Conservation (phyloP, 2,888 invertebrate genomes). For the Ditylenchus weischeri region DNA sequence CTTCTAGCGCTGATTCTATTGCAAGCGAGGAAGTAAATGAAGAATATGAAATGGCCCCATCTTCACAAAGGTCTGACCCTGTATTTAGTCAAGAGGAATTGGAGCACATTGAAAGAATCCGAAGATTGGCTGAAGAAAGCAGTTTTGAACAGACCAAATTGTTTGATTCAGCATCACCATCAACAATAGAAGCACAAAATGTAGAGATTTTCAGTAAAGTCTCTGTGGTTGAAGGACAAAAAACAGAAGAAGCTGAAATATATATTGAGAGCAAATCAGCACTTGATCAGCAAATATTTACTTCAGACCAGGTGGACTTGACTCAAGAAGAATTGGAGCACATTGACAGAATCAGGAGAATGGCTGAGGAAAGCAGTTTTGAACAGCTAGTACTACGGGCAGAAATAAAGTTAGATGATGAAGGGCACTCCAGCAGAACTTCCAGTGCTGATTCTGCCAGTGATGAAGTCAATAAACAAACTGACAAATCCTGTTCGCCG, state of each 20-base stretch:
- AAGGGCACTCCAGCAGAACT: background rate
- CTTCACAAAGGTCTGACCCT: too few species aligned
- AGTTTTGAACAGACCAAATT: background rate
- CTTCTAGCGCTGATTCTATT: background rate
- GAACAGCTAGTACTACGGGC: background rate
- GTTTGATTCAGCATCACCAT: too few species aligned
- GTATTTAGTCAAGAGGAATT: conserved; percentile 3
- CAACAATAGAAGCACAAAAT: too few species aligned
- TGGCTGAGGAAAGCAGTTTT: conserved; percentile 17
- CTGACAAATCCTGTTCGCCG: too few species aligned
- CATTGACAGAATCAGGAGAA: conserved; percentile 10
- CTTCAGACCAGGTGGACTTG: background rate
- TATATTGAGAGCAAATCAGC: too few species aligned
- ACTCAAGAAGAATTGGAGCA: conserved; percentile 10
- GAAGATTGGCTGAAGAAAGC: conserved; percentile 3
- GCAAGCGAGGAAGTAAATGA: background rate
- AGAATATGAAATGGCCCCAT: too few species aligned
- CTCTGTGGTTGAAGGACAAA: too few species aligned
- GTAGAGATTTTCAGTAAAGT: too few species aligned
- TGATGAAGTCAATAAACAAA: too few species aligned
- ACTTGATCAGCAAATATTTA: background rate
- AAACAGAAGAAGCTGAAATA: too few species aligned
- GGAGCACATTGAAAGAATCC: conserved; percentile 6
- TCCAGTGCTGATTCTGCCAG: background rate
- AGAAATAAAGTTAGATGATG: background rate